Percentiles rank a stretch among this genome's conserved stretches.
Conservation (phyloP, 2,797 vertebrate species). For the Harpagifer antarcticus region DNA sequence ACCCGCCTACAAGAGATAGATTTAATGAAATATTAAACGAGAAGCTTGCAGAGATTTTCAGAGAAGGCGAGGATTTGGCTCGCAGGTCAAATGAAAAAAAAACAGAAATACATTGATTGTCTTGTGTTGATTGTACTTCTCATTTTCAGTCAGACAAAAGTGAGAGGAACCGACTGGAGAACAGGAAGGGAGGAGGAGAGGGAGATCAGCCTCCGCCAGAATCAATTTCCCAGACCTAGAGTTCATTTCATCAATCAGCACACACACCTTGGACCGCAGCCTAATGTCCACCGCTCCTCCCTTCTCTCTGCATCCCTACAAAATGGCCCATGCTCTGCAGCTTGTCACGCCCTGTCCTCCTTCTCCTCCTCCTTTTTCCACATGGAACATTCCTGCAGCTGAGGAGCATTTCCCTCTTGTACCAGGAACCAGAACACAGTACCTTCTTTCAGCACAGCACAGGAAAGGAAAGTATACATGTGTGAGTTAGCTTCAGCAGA, state of each 20-base stretch:
- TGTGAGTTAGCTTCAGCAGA: conserved; percentile 41
- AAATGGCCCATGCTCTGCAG: conserved; percentile 65
- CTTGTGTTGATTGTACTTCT: conserved; percentile 17
- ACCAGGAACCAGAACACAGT: conserved; percentile 1
- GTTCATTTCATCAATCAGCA: conserved; percentile 85
- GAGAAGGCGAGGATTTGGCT: conserved; percentile 54
- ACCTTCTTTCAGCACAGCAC: conserved; percentile 13
- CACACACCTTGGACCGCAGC: conserved; percentile 68
- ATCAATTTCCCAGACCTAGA: conserved; percentile 79
- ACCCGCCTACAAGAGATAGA: conserved; percentile 39
- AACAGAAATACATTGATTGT: conserved; percentile 11
- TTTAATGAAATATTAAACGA: conserved; percentile 64
- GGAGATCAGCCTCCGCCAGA: conserved; percentile 74
- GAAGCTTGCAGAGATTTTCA: conserved; percentile 42
- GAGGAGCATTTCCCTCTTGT: conserved; percentile 51
- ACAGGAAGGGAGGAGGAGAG: conserved; percentile 40
- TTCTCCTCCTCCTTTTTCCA: conserved; percentile 24
- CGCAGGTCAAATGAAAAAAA: conserved; percentile 49
- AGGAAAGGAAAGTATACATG: too few relatives aligned
- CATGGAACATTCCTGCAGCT: conserved; percentile 55
- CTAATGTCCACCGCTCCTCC: conserved; percentile 74
- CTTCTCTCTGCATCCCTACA: conserved; percentile 58
- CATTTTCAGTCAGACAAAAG: conserved; percentile 48
- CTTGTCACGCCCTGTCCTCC: conserved; percentile 55
- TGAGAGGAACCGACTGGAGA: conserved; percentile 32